A percentile compares a stretch with the other conserved stretches of the same genome.
phyloP scores from a whole-genome alignment of 2,888 invertebrate genomes.

The Psylliodes chrysocephalus region DNA sequence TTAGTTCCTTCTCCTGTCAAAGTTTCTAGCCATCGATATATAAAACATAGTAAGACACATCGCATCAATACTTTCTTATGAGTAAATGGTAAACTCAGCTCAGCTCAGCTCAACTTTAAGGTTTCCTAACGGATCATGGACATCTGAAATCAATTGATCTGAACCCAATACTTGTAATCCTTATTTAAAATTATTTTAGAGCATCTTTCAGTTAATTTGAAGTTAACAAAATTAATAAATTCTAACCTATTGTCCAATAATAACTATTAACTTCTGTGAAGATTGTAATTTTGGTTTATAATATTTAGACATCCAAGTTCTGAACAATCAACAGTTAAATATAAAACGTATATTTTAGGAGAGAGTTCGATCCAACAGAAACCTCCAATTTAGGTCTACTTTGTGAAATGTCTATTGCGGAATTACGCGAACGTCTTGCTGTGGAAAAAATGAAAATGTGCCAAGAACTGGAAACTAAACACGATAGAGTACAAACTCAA shows the following conservation, averaged over 20 bases:
- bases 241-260: background rate
- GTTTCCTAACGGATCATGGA: too few relatives aligned
- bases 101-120: too few relatives aligned
- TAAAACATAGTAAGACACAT: too few relatives aligned
- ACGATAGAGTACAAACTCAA: constrained; percentile 63
- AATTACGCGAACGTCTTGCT: constrained; percentile 69
- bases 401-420: constrained; percentile 74
- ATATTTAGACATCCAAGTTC: background rate
- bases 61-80: too few relatives aligned
- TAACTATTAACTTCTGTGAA: background rate
- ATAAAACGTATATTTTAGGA: constrained; percentile 47
- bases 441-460: constrained; percentile 66
- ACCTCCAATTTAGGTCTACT: constrained; percentile 69
- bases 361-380: constrained; percentile 71
- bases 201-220: too few relatives aligned
- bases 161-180: too few relatives aligned
- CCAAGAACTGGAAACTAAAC: constrained; percentile 68
- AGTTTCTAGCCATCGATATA: too few relatives aligned
- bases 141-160: too few relatives aligned
- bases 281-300: background rate
- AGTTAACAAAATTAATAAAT: too few relatives aligned
- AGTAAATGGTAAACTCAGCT: too few relatives aligned
- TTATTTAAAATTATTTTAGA: too few relatives aligned
- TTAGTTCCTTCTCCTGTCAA: too few relatives aligned
- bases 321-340: background rate